Evolutionary conservation across 92 coral and sea anemone species (phyloP).

Genomic region (Epizoanthus ramosus): DNA sequence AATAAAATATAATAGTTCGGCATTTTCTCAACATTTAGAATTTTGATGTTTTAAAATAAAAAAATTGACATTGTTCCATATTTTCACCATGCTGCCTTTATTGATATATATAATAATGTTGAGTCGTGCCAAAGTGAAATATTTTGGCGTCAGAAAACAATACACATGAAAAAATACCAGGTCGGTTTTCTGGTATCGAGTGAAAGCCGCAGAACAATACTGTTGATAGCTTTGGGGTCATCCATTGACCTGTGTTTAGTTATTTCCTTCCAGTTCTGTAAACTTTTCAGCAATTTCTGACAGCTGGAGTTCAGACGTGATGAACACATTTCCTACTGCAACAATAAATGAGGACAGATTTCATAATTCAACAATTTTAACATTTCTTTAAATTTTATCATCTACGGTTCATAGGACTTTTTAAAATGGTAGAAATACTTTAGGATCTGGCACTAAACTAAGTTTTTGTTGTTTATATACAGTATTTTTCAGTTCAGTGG

Average conservation of each 20-base stretch:
- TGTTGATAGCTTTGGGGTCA: constrained; percentile 12
- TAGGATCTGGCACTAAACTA: too few species aligned
- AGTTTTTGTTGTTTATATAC: too few species aligned
- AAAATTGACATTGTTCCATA: background rate
- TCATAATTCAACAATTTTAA: too few species aligned
- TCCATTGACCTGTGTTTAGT: background rate
- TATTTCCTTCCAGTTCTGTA: constrained; percentile 15
- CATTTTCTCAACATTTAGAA: too few species aligned
- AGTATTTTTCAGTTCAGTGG: too few species aligned
- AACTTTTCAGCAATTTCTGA: background rate
- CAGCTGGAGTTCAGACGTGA: constrained; percentile 9
- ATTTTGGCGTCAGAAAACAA: background rate
- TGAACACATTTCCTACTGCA: background rate
- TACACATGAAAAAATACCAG: background rate
- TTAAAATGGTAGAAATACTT: too few species aligned
- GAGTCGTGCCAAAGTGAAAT: background rate
- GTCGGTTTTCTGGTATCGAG: background rate
- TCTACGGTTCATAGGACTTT: too few species aligned
- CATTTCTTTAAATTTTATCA: too few species aligned
- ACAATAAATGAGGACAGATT: too few species aligned
- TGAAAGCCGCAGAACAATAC: constrained; percentile 9
- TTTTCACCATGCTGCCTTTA: background rate
- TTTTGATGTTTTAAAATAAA: background rate
- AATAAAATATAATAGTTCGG: too few species aligned
- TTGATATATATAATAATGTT: background rate